phyloP scores from a whole-genome alignment of 1,140 invertebrate genomes.

The Aphis craccivora region DNA sequence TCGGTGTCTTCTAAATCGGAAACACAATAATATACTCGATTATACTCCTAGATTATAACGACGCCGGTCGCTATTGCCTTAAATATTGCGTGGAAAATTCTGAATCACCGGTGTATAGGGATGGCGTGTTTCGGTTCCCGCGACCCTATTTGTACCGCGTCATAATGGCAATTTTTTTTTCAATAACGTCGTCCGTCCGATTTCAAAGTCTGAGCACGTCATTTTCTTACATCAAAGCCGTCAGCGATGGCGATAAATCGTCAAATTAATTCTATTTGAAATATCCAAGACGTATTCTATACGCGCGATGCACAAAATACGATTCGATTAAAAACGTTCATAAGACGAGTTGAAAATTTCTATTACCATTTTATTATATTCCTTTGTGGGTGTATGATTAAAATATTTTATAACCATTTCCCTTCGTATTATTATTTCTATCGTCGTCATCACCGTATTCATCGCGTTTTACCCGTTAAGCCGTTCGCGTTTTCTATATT shows the following conservation, averaged over 20 bases:
- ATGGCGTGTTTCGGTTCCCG: neutral
- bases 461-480: neutral
- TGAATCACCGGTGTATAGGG: neutral
- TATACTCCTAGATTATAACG: neutral
- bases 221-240: conserved; percentile 20
- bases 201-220: conserved; percentile 28
- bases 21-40: neutral
- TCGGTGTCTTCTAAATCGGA: neutral
- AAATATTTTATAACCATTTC: neutral
- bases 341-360: neutral
- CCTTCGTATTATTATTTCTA: neutral
- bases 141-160: neutral
- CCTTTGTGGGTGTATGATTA: neutral
- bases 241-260: neutral
- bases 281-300: neutral
- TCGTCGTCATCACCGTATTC: neutral
- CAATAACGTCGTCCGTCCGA: neutral
- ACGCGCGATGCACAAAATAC: neutral
- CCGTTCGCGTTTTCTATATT: neutral
- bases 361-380: neutral
- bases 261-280: neutral
- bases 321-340: neutral
- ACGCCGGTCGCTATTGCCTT: no score
- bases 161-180: conserved; percentile 2
- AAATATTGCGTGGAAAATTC: neutral